phyloP scores from a whole-genome alignment of 2,888 invertebrate species.

The Mesopsocus fuscifrons region DNA sequence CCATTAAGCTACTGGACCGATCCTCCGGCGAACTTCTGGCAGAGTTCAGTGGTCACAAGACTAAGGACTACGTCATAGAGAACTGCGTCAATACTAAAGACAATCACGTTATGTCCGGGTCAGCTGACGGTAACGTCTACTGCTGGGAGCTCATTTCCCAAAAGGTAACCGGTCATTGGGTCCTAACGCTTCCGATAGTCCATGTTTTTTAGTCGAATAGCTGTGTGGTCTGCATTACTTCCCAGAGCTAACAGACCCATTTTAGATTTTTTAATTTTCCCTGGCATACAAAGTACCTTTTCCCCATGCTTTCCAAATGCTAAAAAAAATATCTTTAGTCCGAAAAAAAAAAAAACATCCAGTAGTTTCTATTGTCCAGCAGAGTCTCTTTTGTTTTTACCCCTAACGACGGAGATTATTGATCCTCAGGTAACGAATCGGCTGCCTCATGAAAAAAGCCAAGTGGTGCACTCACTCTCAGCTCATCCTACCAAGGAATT shows the following conservation, averaged over 20 bases:
- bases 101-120: constrained; percentile 73
- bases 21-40: constrained; percentile 55
- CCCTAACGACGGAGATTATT: too few relatives aligned
- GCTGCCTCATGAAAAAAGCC: constrained; percentile 30
- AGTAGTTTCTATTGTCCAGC: too few relatives aligned
- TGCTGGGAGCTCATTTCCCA: constrained; percentile 77
- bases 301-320: too few relatives aligned
- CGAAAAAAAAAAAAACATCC: too few relatives aligned
- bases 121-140: constrained; percentile 66
- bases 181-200: too few relatives aligned
- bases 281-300: too few relatives aligned
- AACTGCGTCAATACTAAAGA: constrained; percentile 70
- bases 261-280: too few relatives aligned
- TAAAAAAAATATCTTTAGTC: too few relatives aligned
- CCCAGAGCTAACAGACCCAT: too few relatives aligned
- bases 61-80: constrained; percentile 70
- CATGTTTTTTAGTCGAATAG: too few relatives aligned
- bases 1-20: constrained; percentile 75
- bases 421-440: constrained; percentile 35
- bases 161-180: neutral
- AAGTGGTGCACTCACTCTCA: constrained; percentile 57
- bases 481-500: constrained; percentile 59
- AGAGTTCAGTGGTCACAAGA: constrained; percentile 67
- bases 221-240: too few relatives aligned
- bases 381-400: too few relatives aligned